phyloP scores from a whole-genome alignment of 2,113 vertebrate genomes.

The Trematocara variabile region DNA sequence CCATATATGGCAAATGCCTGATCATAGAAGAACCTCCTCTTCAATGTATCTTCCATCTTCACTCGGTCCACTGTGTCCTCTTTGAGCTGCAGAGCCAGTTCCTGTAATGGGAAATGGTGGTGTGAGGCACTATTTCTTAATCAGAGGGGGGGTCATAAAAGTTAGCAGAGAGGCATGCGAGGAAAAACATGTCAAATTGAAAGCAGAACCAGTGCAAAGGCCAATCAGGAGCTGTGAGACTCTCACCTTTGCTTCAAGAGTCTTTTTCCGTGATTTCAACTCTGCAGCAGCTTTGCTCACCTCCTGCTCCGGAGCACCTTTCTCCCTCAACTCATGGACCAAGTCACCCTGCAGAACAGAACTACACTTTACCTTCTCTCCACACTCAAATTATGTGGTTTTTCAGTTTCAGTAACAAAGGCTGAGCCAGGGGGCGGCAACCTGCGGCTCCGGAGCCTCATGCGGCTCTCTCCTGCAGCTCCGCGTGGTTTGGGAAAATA shows the following conservation, averaged over 20 bases:
- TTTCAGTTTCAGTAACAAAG: neutral
- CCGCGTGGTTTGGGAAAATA: neutral
- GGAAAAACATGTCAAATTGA: neutral
- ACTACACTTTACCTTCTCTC: neutral
- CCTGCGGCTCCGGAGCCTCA: too few species aligned
- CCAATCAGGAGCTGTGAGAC: neutral
- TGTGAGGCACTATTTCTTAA: neutral
- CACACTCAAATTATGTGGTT: neutral
- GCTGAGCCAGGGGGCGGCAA: neutral
- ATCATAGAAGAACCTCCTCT: conserved; percentile 97
- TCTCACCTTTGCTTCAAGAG: neutral
- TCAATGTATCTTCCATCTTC: conserved; percentile 98
- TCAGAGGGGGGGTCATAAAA: neutral
- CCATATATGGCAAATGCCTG: conserved; percentile 99
- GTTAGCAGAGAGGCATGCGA: neutral
- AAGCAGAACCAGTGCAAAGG: neutral
- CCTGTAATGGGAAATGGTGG: conserved; percentile 65
- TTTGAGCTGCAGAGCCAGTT: conserved; percentile 90
- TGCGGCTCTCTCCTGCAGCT: neutral
- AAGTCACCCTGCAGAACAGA: neutral
- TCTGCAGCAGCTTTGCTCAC: neutral
- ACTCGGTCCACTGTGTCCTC: conserved; percentile 91
- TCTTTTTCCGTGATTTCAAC: neutral
- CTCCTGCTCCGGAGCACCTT: neutral
- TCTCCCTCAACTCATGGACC: neutral